Percentiles rank a stretch among this genome's conserved stretches.
Conservation (phyloP, 2,888 invertebrate genomes). For the Caenorhabditis sinica region DNA sequence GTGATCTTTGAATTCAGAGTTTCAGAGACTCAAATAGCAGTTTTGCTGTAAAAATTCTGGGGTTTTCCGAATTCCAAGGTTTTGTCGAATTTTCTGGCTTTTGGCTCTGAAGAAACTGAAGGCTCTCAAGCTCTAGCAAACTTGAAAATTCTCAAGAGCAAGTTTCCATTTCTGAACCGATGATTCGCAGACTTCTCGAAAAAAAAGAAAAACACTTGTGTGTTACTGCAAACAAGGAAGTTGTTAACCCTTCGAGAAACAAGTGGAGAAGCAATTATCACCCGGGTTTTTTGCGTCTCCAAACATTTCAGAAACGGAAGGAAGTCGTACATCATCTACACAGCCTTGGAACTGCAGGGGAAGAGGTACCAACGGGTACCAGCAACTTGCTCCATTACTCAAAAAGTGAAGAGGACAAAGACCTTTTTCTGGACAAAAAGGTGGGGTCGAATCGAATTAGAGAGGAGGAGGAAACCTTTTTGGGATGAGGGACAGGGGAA, state of each 20-base stretch:
- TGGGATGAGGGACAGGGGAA: slow-evolving; percentile 5
- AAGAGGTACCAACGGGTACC: slow-evolving; percentile 16
- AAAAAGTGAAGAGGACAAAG: slow-evolving; percentile 39
- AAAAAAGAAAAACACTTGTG: not conserved
- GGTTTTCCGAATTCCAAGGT: no score
- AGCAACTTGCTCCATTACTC: slow-evolving; percentile 33
- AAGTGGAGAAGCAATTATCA: slow-evolving; percentile 30
- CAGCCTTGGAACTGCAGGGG: slow-evolving; percentile 35
- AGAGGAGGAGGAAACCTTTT: slow-evolving; percentile 14
- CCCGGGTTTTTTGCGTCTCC: slow-evolving; percentile 18
- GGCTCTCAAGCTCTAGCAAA: no score
- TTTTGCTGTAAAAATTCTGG: not conserved
- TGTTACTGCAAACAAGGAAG: slow-evolving; percentile 28
- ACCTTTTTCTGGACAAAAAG: slow-evolving; percentile 9
- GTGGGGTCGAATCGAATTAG: slow-evolving; percentile 43
- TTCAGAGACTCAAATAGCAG: not conserved
- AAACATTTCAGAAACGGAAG: slow-evolving; percentile 50
- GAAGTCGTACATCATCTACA: slow-evolving; percentile 49
- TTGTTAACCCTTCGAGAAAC: slow-evolving; percentile 21
- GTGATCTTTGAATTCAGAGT: slow-evolving; percentile 17
- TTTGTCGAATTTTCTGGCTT: not conserved
- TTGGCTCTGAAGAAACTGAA: not conserved
- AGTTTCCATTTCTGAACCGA: not conserved
- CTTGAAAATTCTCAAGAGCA: slow-evolving; percentile 17
- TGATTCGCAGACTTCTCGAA: not conserved